Percentiles rank a stretch among this genome's conserved stretches.
Conservation (phyloP, 2,888 invertebrate genomes). For the Tricholauxania praeusta region DNA sequence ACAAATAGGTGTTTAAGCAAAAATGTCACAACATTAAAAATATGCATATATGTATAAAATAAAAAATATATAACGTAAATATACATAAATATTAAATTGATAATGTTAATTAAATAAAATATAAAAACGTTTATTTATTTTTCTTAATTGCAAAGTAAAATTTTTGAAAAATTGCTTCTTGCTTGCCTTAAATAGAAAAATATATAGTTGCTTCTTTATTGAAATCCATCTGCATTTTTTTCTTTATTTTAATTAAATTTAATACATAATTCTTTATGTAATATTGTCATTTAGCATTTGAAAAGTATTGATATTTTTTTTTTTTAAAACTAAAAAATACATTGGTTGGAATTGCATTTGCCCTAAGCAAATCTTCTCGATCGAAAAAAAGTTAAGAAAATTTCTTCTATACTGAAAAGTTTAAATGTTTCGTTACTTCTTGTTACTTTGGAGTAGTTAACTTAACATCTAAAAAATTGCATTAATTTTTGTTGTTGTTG, state of each 20-base stretch:
- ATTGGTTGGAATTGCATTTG: slow-evolving; percentile 25
- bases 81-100: slow-evolving; percentile 47
- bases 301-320: slow-evolving; percentile 53
- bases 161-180: slow-evolving; percentile 30
- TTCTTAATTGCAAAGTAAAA: slow-evolving; percentile 17
- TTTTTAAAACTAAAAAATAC: slow-evolving; percentile 7
- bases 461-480: slow-evolving; percentile 18
- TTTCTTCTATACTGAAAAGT: no score
- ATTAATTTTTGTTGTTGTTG: slow-evolving; percentile 11
- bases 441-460: background rate
- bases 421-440: slow-evolving; percentile 1
- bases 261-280: slow-evolving; percentile 38
- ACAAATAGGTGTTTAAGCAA: slow-evolving; percentile 23
- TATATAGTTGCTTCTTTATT: slow-evolving; percentile 39
- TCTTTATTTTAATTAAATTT: slow-evolving; percentile 43
- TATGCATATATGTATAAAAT: slow-evolving; percentile 31
- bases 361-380: slow-evolving; percentile 8
- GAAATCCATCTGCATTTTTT: slow-evolving; percentile 40
- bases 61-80: slow-evolving; percentile 42
- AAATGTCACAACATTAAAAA: slow-evolving; percentile 36
- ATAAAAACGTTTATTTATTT: slow-evolving; percentile 13
- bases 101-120: slow-evolving; percentile 41
- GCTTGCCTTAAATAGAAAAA: slow-evolving; percentile 45
- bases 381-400: background rate
- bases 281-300: slow-evolving; percentile 62